phyloP scores from a whole-genome alignment of 2,113 vertebrate genomes.

The Corythornis cristatus region DNA sequence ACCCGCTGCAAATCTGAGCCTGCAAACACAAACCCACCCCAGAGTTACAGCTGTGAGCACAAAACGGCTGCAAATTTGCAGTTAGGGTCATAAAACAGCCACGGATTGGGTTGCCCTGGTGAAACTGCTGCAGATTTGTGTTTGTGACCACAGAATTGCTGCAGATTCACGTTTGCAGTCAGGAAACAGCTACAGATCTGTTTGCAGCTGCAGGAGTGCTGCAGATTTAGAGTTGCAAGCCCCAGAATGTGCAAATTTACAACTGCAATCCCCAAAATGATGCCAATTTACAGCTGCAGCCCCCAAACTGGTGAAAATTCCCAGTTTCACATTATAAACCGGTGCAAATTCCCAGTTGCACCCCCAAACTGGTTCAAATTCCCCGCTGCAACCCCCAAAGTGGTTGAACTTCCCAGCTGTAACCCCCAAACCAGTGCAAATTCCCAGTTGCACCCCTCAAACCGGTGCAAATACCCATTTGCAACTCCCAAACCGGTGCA shows the following conservation, averaged over 20 bases:
- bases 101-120: too few relatives aligned
- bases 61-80: neutral
- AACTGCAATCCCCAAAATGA: neutral
- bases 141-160: rapidly evolving
- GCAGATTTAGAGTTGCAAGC: neutral
- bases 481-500: neutral
- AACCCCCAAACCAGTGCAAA: neutral
- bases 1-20: rapidly evolving
- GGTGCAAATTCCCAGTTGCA: too few relatives aligned
- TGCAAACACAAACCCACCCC: rapidly evolving
- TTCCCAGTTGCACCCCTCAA: neutral
- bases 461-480: neutral
- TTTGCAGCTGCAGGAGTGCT: too few relatives aligned
- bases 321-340: too few relatives aligned
- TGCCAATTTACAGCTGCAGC: neutral
- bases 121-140: neutral
- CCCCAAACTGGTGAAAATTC: neutral
- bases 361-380: neutral
- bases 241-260: neutral
- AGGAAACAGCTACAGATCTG: too few relatives aligned
- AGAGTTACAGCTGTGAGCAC: rapidly evolving
- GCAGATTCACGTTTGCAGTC: too few relatives aligned
- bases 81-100: rapidly evolving
- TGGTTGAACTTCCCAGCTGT: neutral
- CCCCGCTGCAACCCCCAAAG: neutral